Evolutionary conservation across 2,888 invertebrate species (phyloP), one percentile per base, ranked within the genome.

Genomic region (Sussaba pulchella): DNA sequence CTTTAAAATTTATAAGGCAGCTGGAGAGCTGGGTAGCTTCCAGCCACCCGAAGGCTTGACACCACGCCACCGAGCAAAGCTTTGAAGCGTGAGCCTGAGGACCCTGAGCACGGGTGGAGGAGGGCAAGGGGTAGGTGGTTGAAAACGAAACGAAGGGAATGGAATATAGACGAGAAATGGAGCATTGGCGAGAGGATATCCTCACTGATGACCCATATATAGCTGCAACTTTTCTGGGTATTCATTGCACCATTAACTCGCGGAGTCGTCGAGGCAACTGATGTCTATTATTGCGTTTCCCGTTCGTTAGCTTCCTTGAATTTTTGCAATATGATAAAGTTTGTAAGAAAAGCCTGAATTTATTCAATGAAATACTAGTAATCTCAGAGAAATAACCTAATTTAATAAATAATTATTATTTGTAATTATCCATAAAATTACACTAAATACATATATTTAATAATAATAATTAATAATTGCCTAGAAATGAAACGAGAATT

Each of bases 1-100:
- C 81, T 83, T 87, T 85, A 80, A 85, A 88, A 87, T 88, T 88
- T 89, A 87, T 88, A 87, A 85, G 79, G 59, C 73, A 31, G 57
- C 63, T 50, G 24, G 12, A 43, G 4, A 24, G 17, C 10, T 21
- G 17, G n/a, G 9, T 14, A n/a, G 5, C 52, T 52, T 5, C 26
- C n/a, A 52, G 43, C 57, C 54, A 47, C 39, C 47, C n/a, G 47
- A 78, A 43, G 43, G 72, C 78, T 85, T 83, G 86, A 88, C 83
- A 76, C 67, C 10, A 17, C 57, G 21, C 8, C 31, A 31, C 50
- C 47, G 59, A 50, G 45, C 36, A 10, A 41, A 54, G 52, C 41
- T 67, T 36, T 39, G 39, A 24, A 41, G 26, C 41, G 6, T 21
- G n/a, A 52, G 39, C 14, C 41, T 54, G 24, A 69, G 14, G 9